Conservation (phyloP, 2,888 invertebrate species). For the Plebejus argus region DNA sequence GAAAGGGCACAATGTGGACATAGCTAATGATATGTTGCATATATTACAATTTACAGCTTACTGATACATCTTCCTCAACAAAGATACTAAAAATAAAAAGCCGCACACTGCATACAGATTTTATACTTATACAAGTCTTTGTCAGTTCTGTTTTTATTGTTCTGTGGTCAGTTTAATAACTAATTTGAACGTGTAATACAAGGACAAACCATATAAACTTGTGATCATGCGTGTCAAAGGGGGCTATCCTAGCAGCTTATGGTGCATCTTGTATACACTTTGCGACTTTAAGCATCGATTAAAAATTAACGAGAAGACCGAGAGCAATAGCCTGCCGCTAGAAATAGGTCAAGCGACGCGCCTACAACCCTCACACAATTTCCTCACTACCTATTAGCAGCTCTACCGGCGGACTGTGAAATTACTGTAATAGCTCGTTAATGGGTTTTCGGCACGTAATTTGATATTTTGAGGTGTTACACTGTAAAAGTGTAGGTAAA, state of each 20-base stretch:
- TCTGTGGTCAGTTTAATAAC: background rate
- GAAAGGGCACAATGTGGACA: no score
- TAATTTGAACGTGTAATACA: background rate
- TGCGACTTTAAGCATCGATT: slow-evolving; percentile 22
- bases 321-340: slow-evolving; percentile 32
- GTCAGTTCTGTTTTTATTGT: no score
- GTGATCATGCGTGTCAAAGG: background rate
- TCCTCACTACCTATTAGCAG: slow-evolving; percentile 35
- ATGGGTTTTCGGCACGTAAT: slow-evolving; percentile 6
- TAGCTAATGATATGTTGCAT: no score
- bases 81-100: no score
- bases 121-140: background rate
- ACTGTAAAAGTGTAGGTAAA: background rate
- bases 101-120: no score
- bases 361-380: slow-evolving; percentile 35
- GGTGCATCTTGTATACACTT: background rate
- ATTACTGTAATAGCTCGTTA: slow-evolving; percentile 11
- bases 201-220: background rate
- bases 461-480: background rate
- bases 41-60: no score
- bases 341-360: slow-evolving; percentile 40
- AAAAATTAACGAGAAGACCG: slow-evolving; percentile 33
- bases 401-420: slow-evolving; percentile 17
- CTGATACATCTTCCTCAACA: no score
- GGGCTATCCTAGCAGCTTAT: background rate